Evolutionary conservation across 2,888 invertebrate species (phyloP), one percentile per base, ranked within the genome.

Genomic region (Parthenolecanium corni): DNA sequence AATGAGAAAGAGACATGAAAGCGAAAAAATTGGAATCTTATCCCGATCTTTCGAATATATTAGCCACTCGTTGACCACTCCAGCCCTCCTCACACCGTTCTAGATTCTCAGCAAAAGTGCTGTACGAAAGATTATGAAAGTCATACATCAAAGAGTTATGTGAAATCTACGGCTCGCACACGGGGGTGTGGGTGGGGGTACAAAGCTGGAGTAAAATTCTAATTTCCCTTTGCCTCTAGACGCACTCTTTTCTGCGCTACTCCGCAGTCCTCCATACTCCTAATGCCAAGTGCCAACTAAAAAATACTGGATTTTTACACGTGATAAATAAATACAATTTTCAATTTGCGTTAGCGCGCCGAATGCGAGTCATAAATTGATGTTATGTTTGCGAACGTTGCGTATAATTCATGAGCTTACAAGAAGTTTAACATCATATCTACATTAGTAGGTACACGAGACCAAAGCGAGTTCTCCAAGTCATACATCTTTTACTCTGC

Each of bases 351-450:
- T 58, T 58, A 47, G 18, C 31, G 16, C 36, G 25, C 47, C 25
- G 47, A 49, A 49, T n/a, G 36, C n/a, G 16, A 58, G 58, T 58
- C 58, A 58, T 58, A 58, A 58, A 58, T 58, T 58, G 58, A 58
- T 46, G 58, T 58, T 58, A 47, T 47, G 31, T 58, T 47, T 58
- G 16, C 20, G 49, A 58, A 58, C 46, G 44, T 46, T 31, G 25
- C 25, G 58, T 58, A 58, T 58, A 58, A 58, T 58, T 58, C 58
- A 58, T 47, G 58, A 58, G 58, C 58, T 58, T 47, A 47, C 58
- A 58, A 58, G 58, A 58, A 47, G 58, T 58, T 58, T 58, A 58
- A 58, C 58, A 58, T 58, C 58, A 58, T 58, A 58, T 49, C 58
- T 58, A 58, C 58, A 58, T 58, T 58, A 58, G 58, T 47, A 47